Evolutionary conservation across 2,888 invertebrate species (phyloP).

Genomic region (Yponomeuta plumbellus): DNA sequence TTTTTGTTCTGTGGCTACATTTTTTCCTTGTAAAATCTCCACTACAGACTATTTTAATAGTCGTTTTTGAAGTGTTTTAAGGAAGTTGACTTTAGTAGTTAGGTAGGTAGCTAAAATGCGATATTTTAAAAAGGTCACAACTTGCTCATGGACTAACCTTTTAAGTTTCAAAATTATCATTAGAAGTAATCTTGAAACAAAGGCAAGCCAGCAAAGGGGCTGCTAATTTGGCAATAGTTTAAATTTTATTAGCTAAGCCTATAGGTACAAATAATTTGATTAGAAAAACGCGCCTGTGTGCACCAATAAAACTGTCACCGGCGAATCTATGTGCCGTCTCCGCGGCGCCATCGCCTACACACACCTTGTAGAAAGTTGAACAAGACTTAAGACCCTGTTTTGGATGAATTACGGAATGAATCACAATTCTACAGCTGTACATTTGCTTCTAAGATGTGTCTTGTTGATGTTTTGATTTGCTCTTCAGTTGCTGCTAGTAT

Average conservation of each 20-base stretch:
- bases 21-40: too few relatives aligned
- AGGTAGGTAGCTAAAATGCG: too few relatives aligned
- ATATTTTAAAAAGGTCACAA: too few relatives aligned
- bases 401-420: slow-evolving; percentile 48
- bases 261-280: neutral
- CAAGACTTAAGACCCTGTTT: slow-evolving; percentile 55
- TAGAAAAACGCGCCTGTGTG: neutral
- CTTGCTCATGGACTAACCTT: too few relatives aligned
- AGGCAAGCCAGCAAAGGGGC: too few relatives aligned
- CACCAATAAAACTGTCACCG: neutral
- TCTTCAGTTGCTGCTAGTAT: neutral
- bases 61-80: too few relatives aligned
- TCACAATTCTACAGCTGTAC: slow-evolving; percentile 30
- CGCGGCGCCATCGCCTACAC: slow-evolving; percentile 7
- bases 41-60: too few relatives aligned
- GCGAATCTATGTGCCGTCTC: neutral
- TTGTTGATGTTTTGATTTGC: slow-evolving; percentile 45
- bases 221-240: neutral
- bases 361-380: slow-evolving; percentile 65
- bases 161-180: too few relatives aligned
- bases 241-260: neutral
- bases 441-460: neutral
- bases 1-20: too few relatives aligned
- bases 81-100: too few relatives aligned
- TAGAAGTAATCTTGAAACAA: too few relatives aligned